Base-by-base conservation (phyloP, 1,140 invertebrate species). In the Neodiprion lecontei region DNA sequence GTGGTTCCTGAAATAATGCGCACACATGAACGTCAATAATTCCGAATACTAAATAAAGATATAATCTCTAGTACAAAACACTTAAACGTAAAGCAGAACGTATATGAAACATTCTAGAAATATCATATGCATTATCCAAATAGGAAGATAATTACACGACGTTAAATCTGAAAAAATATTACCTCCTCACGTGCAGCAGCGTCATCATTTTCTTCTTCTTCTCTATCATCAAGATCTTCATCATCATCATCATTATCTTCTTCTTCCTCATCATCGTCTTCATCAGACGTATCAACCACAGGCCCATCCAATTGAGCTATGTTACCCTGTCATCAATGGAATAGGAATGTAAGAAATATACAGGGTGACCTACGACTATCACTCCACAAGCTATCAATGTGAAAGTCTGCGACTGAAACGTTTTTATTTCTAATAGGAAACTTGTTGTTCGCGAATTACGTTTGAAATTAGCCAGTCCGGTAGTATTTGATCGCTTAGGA, bases 221-320 rank as follows among this genome's bases (percentile, higher is more conserved):
- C 93, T 79, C 93, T 93, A 68, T 94, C 93, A 77, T 93, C 91
- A 70, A 92, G 88, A 79, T 90, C 89, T 74, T 91, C 90, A 65
- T 92, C 91, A 75, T 94, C 94, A 48, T 92, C 93, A 77, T 95
- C 93, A 76, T 94, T 92, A 78, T 95, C 93, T 70, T 95, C 93
- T 79, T 95, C 93, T 73, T 95, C 91, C 73, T 94, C 93, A 77
- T 95, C 93, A 76, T 93, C 94, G 77, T 95, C 94, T 66, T 94
- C 94, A 73, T 94, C 94, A 5, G 92, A 94, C 14, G 94, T 93
- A 82, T 96, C 95, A 53, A 90, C 91, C 48, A 91, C 89, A 74
- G 91, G 91, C 28, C 95, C 96, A 86, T 95, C 95, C 67, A 93
- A 80, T 82, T 93, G 92, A 73, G 82, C 81, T 82, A 89, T 87